Percentiles rank a stretch among this genome's conserved stretches.
These are phyloP conservation scores for Perizoma flavofasciatum DNA, from an alignment of 2,888 invertebrate genomes.

Conservation along the genomic window DNA sequence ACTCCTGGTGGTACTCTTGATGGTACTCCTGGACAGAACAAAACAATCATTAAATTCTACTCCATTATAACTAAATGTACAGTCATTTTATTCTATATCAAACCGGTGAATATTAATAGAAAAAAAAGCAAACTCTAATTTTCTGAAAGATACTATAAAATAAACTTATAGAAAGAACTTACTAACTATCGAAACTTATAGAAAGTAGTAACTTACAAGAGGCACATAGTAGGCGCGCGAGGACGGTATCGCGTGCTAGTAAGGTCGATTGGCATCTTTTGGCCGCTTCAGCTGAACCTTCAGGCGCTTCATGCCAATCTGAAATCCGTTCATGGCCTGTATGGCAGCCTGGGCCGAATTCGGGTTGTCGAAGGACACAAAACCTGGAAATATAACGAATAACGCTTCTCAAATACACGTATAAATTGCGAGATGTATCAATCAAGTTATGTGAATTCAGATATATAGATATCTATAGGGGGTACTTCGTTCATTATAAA, in stretches of 20 bases:
- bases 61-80: not conserved
- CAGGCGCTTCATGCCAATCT: conserved; percentile 99
- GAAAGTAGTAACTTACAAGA: conserved; percentile 48
- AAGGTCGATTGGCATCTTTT: conserved; percentile 98
- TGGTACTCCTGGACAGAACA: conserved; percentile 12
- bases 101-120: not conserved
- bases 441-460: too few relatives aligned
- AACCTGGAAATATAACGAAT: conserved; percentile 87
- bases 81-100: not conserved
- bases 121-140: too few relatives aligned
- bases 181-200: conserved; percentile 39
- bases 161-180: conserved; percentile 23
- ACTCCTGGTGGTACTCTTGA: conserved; percentile 24
- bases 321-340: conserved; percentile 99
- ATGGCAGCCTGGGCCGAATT: conserved; percentile 99
- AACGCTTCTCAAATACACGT: conserved; percentile 1
- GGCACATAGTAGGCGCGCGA: conserved; percentile 70
- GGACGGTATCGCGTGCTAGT: conserved; percentile 90
- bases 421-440: not conserved
- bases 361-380: conserved; percentile 99
- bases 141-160: too few relatives aligned
- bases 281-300: conserved; percentile 99
- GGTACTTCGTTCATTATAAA: too few relatives aligned
- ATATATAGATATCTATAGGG: too few relatives aligned
- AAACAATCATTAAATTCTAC: not conserved